Evolutionary conservation across 2,113 vertebrate genomes (phyloP), one percentile per base, ranked within the genome.

Genomic region (Sclerurus mexicanus): DNA sequence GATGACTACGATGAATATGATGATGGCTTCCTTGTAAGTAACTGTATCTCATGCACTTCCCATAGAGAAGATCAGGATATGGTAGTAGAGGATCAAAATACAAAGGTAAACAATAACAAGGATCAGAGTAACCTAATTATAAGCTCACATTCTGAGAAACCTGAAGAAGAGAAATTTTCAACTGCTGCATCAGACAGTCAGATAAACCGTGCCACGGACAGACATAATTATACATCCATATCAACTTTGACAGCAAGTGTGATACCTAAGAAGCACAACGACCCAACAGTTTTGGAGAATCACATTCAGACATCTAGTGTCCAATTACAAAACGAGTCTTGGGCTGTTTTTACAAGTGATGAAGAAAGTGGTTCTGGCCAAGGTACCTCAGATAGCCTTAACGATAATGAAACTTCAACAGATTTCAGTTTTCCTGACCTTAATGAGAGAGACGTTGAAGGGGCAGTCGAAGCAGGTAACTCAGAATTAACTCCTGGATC

Each of bases 321-420:
- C 78, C 83, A 81, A 2, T 91, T 92, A 69, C 98, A 90, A 85
- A 96, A 93, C 89, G 96, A 96, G n/a, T 97, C 97, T 72, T 98
- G 98, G 98, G 96, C 97, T 37, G 87, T 98, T 95, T 98, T 98
- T 49, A 96, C 98, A 67, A 97, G 94, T 62, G 98, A 99, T 84
- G 99, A 99, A 97, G 98, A 99, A 95, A 99, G 99, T 64, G 99
- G 99, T 96, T 99, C 99, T 93, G 99, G 99, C 79, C 99, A 98
- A 97, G 98, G 97, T 90, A 92, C 97, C 46, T 97, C 98, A 87
- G 99, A 99, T 93, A 98, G 97, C 97, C 98, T 98, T 96, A 99
- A 98, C n/a, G 99, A 99, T 98, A 99, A 99, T 5, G 99, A 99
- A 98, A 99, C 99, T 7, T 99, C 99, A 85, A 99, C 99, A 96